Conservation (phyloP, 2,888 invertebrate genomes). For the Mayetiola destructor region DNA sequence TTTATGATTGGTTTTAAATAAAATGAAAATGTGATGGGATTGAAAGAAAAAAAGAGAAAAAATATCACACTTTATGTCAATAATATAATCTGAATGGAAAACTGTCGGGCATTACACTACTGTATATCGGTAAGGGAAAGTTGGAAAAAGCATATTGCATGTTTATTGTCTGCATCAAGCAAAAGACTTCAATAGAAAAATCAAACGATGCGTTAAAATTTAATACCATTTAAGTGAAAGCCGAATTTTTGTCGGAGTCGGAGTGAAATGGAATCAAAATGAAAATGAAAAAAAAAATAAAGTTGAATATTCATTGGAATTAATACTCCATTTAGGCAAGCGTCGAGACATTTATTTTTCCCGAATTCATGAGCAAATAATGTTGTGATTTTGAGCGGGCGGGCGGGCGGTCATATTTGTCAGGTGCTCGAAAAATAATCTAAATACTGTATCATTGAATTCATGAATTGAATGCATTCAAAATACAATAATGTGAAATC, state of each 20-base stretch:
- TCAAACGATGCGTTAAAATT: conserved; percentile 12
- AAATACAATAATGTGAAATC: no score
- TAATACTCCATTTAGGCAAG: not conserved
- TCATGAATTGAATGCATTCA: no score
- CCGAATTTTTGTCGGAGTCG: not conserved
- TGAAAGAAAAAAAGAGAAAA: no score
- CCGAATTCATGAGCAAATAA: not conserved
- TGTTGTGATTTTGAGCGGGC: not conserved
- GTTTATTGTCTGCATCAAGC: not conserved
- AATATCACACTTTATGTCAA: no score
- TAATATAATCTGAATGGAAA: no score
- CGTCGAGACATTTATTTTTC: conserved; percentile 9
- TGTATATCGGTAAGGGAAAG: no score
- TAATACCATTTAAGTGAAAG: not conserved
- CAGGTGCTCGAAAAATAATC: conserved; percentile 5
- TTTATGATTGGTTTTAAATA: no score
- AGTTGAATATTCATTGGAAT: not conserved
- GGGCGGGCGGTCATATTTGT: not conserved
- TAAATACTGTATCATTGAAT: no score
- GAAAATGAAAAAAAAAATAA: not conserved
- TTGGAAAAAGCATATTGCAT: no score
- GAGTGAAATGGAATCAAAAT: no score
- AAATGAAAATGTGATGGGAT: no score
- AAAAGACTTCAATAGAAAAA: conserved; percentile 9
- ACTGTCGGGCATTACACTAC: no score